Evolutionary conservation across 2,113 vertebrate genomes (phyloP).

Genomic region (Rhinolophus ferrumequinum): DNA sequence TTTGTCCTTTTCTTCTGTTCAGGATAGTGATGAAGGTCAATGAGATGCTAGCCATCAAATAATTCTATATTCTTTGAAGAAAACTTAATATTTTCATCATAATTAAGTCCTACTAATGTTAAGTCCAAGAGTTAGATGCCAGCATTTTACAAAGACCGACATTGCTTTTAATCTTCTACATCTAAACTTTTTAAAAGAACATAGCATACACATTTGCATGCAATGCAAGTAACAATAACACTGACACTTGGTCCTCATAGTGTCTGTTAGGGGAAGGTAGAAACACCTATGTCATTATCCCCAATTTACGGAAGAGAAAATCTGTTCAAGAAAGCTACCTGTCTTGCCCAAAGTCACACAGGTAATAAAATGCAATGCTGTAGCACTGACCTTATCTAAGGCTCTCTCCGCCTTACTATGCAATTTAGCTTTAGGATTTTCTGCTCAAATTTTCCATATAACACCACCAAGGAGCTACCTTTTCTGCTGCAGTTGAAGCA

Average conservation of each 20-base stretch:
- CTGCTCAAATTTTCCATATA: not conserved
- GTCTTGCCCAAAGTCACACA: not conserved
- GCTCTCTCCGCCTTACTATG: not conserved
- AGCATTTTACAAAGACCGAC: slow-evolving; percentile 2
- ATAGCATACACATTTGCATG: not conserved
- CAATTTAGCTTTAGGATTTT: not conserved
- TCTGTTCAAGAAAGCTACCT: not conserved
- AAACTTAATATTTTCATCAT: not conserved
- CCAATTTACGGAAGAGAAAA: not conserved
- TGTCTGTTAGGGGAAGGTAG: not conserved
- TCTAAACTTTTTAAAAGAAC: not conserved
- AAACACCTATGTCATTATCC: not conserved
- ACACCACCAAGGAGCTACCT: not conserved
- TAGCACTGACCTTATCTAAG: not conserved
- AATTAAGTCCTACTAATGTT: not conserved
- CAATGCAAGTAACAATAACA: not conserved
- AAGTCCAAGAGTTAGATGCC: not conserved
- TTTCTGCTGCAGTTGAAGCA: not conserved
- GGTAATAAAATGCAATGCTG: not conserved
- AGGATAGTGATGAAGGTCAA: not conserved
- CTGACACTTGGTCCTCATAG: not conserved
- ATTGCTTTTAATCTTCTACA: not conserved
- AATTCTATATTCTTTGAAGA: not conserved
- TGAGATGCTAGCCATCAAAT: not conserved
- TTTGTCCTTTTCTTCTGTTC: not conserved